Percentiles rank a stretch among this genome's conserved stretches.
These are phyloP conservation scores for Rhea americana DNA, from an alignment of 2,113 vertebrate species.

Conservation along the genomic window DNA sequence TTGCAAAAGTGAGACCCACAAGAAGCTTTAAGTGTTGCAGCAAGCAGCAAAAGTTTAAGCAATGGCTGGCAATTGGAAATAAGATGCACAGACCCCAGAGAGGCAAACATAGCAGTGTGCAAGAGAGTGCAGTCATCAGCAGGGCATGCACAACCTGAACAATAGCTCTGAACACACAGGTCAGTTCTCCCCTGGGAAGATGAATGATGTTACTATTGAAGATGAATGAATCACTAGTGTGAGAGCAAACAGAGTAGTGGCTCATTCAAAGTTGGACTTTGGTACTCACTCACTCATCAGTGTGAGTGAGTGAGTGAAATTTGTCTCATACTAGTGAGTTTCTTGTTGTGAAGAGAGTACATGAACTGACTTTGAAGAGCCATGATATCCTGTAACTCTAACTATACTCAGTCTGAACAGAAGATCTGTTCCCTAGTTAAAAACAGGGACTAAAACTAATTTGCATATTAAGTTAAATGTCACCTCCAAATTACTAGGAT, in stretches of 20 bases:
- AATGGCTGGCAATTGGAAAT: background rate
- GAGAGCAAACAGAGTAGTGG: background rate
- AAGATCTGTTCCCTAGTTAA: background rate
- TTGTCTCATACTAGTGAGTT: background rate
- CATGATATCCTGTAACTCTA: background rate
- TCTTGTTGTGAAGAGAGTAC: background rate
- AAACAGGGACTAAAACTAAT: background rate
- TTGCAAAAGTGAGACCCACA: background rate
- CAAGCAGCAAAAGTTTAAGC: background rate
- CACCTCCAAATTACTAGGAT: background rate
- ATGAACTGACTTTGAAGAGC: background rate
- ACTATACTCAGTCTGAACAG: background rate
- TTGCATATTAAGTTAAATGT: background rate
- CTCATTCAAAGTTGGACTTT: background rate
- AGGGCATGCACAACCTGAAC: background rate
- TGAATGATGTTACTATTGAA: background rate
- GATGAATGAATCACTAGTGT: rapidly evolving
- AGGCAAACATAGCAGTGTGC: background rate
- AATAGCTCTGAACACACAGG: background rate
- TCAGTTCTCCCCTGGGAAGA: background rate
- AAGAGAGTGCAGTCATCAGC: background rate
- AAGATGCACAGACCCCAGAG: background rate
- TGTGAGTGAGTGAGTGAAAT: background rate
- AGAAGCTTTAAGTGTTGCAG: background rate
- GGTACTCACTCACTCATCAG: background rate